Evolutionary conservation across 2,888 invertebrate species (phyloP), one percentile per base, ranked within the genome.

Genomic region (Drepanosiphum platanoidis): DNA sequence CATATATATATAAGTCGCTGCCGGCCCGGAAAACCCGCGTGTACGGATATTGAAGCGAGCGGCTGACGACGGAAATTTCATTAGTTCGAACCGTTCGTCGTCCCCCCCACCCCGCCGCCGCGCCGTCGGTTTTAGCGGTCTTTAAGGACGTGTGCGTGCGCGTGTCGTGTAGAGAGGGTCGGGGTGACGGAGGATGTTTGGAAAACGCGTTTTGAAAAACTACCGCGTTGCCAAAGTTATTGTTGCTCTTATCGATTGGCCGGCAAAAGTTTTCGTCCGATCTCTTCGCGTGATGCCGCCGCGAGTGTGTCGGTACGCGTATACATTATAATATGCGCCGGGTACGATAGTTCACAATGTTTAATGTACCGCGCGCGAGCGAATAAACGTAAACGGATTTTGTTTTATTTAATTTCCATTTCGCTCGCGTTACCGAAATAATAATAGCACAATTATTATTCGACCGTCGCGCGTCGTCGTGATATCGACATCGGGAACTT

Each of bases 41-140:
- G 22, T 7, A 36, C 36, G 36, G 36, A 77, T 77, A 42, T 42
- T n/a, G 61, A 22, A 22, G 22, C 27, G 22, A n/a, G n/a, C 34
- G 71, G 34, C n/a, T 9, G 36, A 70, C 39, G 42, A 22, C 82
- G 61, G 61, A 71, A 82, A 81, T 81, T 81, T 39, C 58, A 81
- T 81, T 71, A 81, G 81, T 71, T 71, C 66, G 39, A 58, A 42
- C 78, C 30, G 32, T 64, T 39, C 13, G 13, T 3, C 11, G 27
- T 5, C 32, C 66, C 1, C 30, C 4, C 1, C 52, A 13, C 9
- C 30, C 27, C 11, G 27, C 72, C 15, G 27, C 3, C 27, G 27
- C 46, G 18, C 1, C 52, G 22, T 22, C 18, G 52, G 8, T 39
- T 39, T 9, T 4, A 9, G 39, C 52, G 18, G 22, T 22, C 39